Evolutionary conservation across 1,140 invertebrate species (phyloP).

Genomic region (Dreissena polymorpha): DNA sequence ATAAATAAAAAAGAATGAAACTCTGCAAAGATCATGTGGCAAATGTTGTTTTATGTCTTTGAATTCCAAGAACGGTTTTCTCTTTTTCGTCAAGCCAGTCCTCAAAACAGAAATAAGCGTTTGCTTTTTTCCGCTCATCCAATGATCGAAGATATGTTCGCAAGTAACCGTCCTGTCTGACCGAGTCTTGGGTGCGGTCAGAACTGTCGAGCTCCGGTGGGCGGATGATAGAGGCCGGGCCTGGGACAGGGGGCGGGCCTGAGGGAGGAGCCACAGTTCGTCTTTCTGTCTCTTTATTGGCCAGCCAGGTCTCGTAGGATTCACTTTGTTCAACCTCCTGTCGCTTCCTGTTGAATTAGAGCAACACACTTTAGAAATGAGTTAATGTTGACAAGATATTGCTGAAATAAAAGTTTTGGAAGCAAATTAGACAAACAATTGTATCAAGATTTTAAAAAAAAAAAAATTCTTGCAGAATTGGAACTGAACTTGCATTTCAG

Average conservation of each 20-base stretch:
- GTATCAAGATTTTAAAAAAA: too few species aligned
- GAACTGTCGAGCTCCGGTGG: neutral
- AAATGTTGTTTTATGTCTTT: slow-evolving; percentile 41
- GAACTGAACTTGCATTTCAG: too few species aligned
- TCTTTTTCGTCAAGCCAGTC: slow-evolving; percentile 52
- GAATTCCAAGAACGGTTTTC: slow-evolving; percentile 39
- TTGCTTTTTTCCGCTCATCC: slow-evolving; percentile 29
- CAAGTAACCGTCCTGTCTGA: slow-evolving; percentile 35
- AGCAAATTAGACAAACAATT: too few species aligned
- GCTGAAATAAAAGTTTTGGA: too few species aligned
- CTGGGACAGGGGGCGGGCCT: neutral
- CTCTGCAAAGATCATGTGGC: neutral
- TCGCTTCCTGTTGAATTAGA: slow-evolving; percentile 33
- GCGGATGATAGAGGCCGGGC: neutral
- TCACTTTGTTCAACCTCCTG: slow-evolving; percentile 51
- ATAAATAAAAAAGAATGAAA: neutral
- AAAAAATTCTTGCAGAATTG: too few species aligned
- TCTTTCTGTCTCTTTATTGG: slow-evolving; percentile 53
- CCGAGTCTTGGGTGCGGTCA: neutral
- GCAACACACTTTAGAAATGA: neutral
- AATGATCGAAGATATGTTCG: slow-evolving; percentile 43
- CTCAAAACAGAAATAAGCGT: slow-evolving; percentile 44
- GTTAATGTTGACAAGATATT: neutral
- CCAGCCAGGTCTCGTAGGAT: slow-evolving; percentile 55
- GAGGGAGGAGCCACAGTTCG: neutral